Evolutionary conservation across 1,140 invertebrate species (phyloP), one percentile per base, ranked within the genome.

Genomic region (Trypoxylus dichotomus): DNA sequence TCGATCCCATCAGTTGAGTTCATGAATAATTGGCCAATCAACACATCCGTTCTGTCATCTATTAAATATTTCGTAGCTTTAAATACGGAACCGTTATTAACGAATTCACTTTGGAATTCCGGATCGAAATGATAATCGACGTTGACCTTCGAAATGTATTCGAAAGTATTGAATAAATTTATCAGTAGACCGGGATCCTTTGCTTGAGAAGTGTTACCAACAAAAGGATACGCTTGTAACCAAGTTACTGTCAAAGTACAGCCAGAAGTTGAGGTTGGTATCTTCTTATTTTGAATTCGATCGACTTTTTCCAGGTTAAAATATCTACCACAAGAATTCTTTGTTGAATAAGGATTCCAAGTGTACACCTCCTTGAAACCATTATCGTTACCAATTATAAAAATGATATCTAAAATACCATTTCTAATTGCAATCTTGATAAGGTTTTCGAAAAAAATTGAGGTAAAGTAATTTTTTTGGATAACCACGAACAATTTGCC

Each of bases 161-260:
- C 2, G 3, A 75, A 1, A 8, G 24, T 21, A 21, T 47, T 75
- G 29, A 75, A 75, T 7, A 75, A 21, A 7, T 5, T 24, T 43
- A 75, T 2, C 8, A 75, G 42, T 25, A 75, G 3, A 3, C 74
- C 74, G 7, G 74, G 41, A 47, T 24, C 15, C 6, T 11, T 2
- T 3, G 0, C 42, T 75, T 19, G n/a, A 2, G 0, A 8, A 21
- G 15, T 11, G 15, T 54, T 21, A 0, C 6, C 42, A 8, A 75
- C 74, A 15, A 75, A 75, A 10, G 74, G 74, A 0, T 15, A 19
- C 7, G 74, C 13, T 75, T 75, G 42, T 47, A 75, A 21, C 11
- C 15, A 75, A 15, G 74, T 75, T 54, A 75, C 11, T 25, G 21
- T 75, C 15, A 75, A 75, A 5, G 21, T 11, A 54, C 74, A 75